phyloP scores from a whole-genome alignment of 2,797 vertebrate species.

The Neoniphon sammara region DNA sequence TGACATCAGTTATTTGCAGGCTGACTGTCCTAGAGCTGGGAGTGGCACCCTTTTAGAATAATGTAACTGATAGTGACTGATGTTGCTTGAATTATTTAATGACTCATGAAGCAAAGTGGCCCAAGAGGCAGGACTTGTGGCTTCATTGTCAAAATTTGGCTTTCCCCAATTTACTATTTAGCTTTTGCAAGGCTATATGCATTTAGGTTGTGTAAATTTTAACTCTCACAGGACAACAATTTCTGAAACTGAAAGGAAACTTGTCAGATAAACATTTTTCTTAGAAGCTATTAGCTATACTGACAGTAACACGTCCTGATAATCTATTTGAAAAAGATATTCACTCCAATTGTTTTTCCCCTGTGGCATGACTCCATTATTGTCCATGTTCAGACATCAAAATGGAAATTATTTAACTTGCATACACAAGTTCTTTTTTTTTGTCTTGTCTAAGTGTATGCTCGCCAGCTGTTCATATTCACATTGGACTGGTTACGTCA shows the following conservation, averaged over 20 bases:
- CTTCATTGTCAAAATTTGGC: not conserved
- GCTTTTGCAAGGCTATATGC: not conserved
- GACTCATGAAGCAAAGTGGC: not conserved
- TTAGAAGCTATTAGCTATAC: not conserved
- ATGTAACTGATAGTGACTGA: not conserved
- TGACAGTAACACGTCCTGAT: not conserved
- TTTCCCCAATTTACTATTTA: not conserved
- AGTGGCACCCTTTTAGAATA: not conserved
- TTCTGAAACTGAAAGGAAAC: not conserved
- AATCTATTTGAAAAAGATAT: not conserved
- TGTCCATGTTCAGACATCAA: not conserved
- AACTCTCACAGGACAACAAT: not conserved
- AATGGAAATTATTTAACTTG: not conserved
- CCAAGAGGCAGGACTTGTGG: not conserved
- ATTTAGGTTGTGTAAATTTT: not conserved
- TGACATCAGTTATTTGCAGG: not conserved
- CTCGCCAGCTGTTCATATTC: constrained; percentile 46
- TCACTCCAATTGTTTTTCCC: too few species aligned
- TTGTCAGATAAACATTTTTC: too few species aligned
- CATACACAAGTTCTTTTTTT: not conserved
- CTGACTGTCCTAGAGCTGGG: not conserved
- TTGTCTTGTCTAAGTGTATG: not conserved
- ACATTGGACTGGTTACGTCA: constrained; percentile 14
- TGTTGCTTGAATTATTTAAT: not conserved
- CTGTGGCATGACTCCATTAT: too few species aligned